Conservation (phyloP, 2,797 vertebrate species). For the Cynopterus sphinx region DNA sequence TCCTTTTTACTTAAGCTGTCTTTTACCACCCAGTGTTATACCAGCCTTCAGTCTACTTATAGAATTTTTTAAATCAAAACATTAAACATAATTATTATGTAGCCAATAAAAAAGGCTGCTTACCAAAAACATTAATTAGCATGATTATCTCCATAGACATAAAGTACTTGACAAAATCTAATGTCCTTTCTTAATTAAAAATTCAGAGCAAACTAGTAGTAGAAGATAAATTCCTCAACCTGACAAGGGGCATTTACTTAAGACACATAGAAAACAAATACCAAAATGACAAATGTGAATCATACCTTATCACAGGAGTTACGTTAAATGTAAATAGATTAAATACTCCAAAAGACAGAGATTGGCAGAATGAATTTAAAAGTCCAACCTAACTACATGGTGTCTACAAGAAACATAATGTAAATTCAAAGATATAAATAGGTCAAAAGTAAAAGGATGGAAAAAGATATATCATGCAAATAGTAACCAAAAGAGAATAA, state of each 20-base stretch:
- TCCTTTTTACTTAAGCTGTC: background rate
- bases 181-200: background rate
- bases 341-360: background rate
- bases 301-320: background rate
- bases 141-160: background rate
- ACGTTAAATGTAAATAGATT: background rate
- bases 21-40: background rate
- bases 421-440: conserved; percentile 21
- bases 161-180: conserved; percentile 31
- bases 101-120: background rate
- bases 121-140: background rate
- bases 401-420: background rate
- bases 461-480: background rate
- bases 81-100: background rate
- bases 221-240: background rate
- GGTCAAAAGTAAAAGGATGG: background rate
- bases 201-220: background rate
- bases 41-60: background rate
- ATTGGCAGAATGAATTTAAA: conserved; percentile 7
- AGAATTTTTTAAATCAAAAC: background rate
- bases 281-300: background rate
- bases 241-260: background rate
- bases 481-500: conserved; percentile 8
- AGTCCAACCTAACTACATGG: background rate
- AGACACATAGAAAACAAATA: background rate